phyloP scores from a whole-genome alignment of 2,797 vertebrate genomes.

The Lemur catta region DNA sequence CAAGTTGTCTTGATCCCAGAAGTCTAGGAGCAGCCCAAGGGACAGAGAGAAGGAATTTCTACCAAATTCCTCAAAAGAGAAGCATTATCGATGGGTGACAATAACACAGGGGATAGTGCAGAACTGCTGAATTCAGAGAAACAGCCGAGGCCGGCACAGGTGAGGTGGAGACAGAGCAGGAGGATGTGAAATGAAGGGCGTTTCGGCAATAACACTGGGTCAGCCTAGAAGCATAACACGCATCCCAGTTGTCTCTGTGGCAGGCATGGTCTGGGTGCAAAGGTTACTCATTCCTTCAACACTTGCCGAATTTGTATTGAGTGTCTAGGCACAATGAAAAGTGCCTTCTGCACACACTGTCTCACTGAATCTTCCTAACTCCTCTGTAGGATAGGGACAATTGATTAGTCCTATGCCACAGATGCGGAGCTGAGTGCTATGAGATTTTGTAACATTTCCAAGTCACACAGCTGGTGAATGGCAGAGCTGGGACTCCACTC shows the following conservation, averaged over 20 bases:
- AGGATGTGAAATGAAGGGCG: not conserved
- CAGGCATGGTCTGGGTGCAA: not conserved
- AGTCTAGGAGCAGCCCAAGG: not conserved
- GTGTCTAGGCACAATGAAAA: not conserved
- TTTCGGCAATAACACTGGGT: not conserved
- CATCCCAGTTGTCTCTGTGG: not conserved
- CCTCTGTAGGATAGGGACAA: not conserved
- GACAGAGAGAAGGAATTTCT: not conserved
- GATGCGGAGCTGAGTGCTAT: not conserved
- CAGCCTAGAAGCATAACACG: not conserved
- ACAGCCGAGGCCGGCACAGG: not conserved
- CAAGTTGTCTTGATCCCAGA: not conserved
- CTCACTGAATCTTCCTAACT: not conserved
- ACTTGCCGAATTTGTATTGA: accelerated
- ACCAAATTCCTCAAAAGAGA: not conserved
- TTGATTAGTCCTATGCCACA: not conserved
- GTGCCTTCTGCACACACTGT: not conserved
- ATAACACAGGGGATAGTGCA: not conserved
- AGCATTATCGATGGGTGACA: not conserved
- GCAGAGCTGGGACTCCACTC: not conserved
- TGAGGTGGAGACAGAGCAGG: not conserved
- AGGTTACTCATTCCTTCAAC: not conserved
- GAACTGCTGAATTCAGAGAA: not conserved
- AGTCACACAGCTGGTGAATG: not conserved
- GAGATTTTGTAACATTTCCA: not conserved